phyloP scores from a whole-genome alignment of 2,797 vertebrate genomes.

The Thalassophryne amazonica region DNA sequence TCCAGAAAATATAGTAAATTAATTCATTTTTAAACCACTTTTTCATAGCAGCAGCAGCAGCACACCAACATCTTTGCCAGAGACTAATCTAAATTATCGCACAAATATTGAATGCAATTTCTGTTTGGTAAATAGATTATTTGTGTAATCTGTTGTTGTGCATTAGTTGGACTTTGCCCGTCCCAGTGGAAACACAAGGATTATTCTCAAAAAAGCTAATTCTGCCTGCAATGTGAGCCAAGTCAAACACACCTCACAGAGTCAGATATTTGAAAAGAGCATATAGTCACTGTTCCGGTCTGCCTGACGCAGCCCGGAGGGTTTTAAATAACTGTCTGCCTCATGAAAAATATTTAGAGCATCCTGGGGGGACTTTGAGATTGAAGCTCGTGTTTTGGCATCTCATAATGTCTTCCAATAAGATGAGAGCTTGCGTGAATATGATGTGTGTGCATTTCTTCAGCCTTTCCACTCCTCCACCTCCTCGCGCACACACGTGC shows the following conservation, averaged over 20 bases:
- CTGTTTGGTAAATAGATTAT: conserved; percentile 5
- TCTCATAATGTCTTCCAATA: conserved; percentile 66
- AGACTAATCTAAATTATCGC: neutral
- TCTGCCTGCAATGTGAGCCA: conserved; percentile 24
- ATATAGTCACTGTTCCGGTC: conserved; percentile 28
- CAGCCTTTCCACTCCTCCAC: conserved; percentile 23
- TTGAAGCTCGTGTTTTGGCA: conserved; percentile 65
- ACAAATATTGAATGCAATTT: neutral
- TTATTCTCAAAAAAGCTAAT: conserved; percentile 29
- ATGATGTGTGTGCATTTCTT: conserved; percentile 57
- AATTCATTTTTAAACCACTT: neutral
- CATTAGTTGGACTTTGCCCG: conserved; percentile 24
- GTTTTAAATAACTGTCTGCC: conserved; percentile 63
- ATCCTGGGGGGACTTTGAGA: conserved; percentile 52
- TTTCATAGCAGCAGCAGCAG: conserved; percentile 15
- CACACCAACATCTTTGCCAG: conserved; percentile 23
- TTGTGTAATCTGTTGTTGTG: neutral
- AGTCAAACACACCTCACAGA: conserved; percentile 38
- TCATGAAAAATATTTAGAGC: conserved; percentile 63
- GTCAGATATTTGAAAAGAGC: conserved; percentile 49
- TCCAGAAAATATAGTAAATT: too few relatives aligned
- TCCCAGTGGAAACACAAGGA: conserved; percentile 39
- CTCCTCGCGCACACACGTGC: conserved; percentile 5
- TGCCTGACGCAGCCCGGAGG: conserved; percentile 48
- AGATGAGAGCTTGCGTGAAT: conserved; percentile 59